Evolutionary conservation across 2,113 vertebrate genomes (phyloP), one percentile per base, ranked within the genome.

Genomic region (Maccullochella peelii): DNA sequence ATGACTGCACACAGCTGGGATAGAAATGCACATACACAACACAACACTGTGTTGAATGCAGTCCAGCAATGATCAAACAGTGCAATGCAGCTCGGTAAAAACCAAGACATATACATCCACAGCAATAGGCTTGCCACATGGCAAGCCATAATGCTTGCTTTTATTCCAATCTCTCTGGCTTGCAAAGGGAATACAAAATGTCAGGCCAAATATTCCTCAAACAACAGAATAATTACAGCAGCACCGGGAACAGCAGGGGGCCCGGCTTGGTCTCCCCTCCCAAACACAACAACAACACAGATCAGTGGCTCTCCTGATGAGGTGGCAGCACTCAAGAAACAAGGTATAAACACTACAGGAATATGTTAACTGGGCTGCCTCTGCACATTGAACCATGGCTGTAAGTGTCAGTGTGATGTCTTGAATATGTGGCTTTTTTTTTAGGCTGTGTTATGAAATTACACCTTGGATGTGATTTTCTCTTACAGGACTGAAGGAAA

Each of bases 171-270:
- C 90, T 89, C 71, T 79, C 67, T 36, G 62, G 84, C 80, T 85
- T 90, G 87, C 86, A 71, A 86, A 89, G 83, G 88, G 91, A 94
- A 94, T 88, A 92, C 72, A 80, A 94, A 90, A 88, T 91, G 94
- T 92, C 92, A 91, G 89, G 84, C 87, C 87, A 92, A 84, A 94
- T 95, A 92, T 88, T 88, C 77, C 79, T 94, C 90, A 92, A 90
- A 88, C 80, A 86, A 86, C 70, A 79, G 75, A 92, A 93, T 93
- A 91, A 95, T 93, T 93, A 90, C 83, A 87, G 79, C 87, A 69
- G 85, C 54, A 44, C 61, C 55, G 55, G 77, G 83, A 87, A 79
- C 89, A 84, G 88, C 76, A 71, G 89, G 92, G 70, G 85, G 79
- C 54, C 68, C 9, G 59, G 30, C 77, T 79, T 75, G 70, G 70